Evolutionary conservation across 2,113 vertebrate species (phyloP), one percentile per base, ranked within the genome.

Genomic region (Eulacestoma nigropectus): DNA sequence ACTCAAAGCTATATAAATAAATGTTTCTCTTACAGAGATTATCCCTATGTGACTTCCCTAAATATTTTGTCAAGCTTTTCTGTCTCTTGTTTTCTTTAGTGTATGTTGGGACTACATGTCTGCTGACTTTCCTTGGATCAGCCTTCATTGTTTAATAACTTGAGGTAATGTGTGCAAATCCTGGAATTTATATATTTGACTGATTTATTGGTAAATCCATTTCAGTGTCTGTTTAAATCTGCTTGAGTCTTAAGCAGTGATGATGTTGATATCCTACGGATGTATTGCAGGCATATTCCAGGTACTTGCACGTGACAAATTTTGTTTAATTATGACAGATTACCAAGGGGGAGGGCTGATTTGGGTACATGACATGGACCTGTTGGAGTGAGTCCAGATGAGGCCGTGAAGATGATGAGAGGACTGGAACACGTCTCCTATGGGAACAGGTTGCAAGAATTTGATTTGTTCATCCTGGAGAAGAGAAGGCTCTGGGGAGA

Each of bases 11-110:
- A 12, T 70, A 27, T 60, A 26, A 84, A 89, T 53, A 33, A 42
- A 59, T 74, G 30, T 56, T 92, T 95, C 25, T 93, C 33, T 55
- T 78, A 27, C 27, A 55, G 55, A 63, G 33, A 29, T 77, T 77
- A 87, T 89, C 47, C 42, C 59, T 52, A 5, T 35, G 15, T 0
- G 35, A 26, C 84, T 91, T 93, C 47, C 37, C 57, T 67, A 42
- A 82, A 73, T 87, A 25, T 74, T 89, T 89, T 85, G 33, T 92
- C 62, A 68, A 55, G 10, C 16, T 64, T 93, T 91, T 91, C 56
- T 59, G 9, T 55, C 60, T 92, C 26, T 78, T 65, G 46, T 85
- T 96, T 83, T 88, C 49, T 79, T 60, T 20, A 83, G 30, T 39
- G 13, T 67, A 29, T 2, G 0, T 56, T 69, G 80, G 42, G 82